Percentiles rank a stretch among this genome's conserved stretches.
These are phyloP conservation scores for Polymixis flavicincta DNA, from an alignment of 2,888 invertebrate genomes.

Conservation along the genomic window DNA sequence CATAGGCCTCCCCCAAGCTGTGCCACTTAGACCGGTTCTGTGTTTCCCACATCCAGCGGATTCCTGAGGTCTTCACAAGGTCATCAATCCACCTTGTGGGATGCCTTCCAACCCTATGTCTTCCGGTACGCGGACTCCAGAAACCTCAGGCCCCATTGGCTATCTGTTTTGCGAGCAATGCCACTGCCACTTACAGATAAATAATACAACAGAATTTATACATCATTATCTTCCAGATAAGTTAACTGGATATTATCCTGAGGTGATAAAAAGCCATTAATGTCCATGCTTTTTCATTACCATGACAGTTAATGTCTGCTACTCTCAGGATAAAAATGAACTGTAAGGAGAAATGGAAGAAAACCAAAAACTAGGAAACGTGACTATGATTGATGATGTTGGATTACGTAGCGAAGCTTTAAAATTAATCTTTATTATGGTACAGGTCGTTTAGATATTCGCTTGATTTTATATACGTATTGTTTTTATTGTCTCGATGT, in stretches of 20 bases:
- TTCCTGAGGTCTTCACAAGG: too few relatives aligned
- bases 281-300: background rate
- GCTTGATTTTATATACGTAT: background rate
- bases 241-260: background rate
- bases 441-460: constrained; percentile 2
- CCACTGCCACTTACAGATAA: too few relatives aligned
- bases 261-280: background rate
- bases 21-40: too few relatives aligned
- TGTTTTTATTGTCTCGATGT: background rate
- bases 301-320: constrained; percentile 17
- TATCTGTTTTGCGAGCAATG: too few relatives aligned
- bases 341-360: constrained; percentile 30
- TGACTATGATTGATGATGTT: constrained; percentile 50
- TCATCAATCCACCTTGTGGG: too few relatives aligned
- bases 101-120: too few relatives aligned
- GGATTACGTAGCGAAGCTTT: constrained; percentile 42
- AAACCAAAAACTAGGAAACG: constrained; percentile 35
- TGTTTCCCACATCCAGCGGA: too few relatives aligned
- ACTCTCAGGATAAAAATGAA: constrained; percentile 32
- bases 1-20: too few relatives aligned
- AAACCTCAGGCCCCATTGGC: too few relatives aligned
- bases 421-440: constrained; percentile 43
- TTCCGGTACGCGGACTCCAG: too few relatives aligned
- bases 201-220: too few relatives aligned
- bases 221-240: background rate